Percentiles rank a stretch among this genome's conserved stretches.
These are phyloP conservation scores for Balaenoptera acutorostrata DNA, from an alignment of 2,113 vertebrate genomes.

Conservation along the genomic window DNA sequence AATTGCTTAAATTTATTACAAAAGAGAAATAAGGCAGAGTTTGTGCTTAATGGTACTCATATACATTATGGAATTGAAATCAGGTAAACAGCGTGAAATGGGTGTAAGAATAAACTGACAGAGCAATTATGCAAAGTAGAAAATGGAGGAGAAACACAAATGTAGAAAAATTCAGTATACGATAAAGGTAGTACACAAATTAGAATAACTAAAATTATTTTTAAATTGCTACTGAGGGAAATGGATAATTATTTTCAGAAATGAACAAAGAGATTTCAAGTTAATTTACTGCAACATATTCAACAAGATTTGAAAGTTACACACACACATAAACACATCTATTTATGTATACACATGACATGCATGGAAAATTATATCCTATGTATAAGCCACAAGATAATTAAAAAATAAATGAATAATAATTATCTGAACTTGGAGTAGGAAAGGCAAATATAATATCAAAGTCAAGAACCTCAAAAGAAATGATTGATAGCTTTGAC, in stretches of 20 bases:
- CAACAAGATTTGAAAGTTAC: not conserved
- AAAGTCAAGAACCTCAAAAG: not conserved
- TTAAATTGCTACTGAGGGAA: not conserved
- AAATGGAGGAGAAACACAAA: not conserved
- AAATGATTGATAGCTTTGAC: not conserved
- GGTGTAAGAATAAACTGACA: not conserved
- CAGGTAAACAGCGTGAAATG: not conserved
- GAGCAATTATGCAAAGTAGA: not conserved
- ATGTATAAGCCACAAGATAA: not conserved
- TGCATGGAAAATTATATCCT: not conserved
- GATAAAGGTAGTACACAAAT: not conserved
- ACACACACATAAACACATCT: not conserved
- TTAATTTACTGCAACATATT: not conserved
- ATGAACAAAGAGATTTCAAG: not conserved
- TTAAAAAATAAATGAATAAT: not conserved
- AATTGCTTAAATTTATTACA: not conserved
- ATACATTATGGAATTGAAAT: not conserved
- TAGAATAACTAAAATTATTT: not conserved
- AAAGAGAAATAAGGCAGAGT: not conserved
- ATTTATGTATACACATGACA: not conserved
- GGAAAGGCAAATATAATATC: not conserved
- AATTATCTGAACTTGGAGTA: not conserved
- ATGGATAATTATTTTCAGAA: not conserved
- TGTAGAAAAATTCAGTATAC: not conserved
- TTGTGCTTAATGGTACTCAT: not conserved